phyloP scores from a whole-genome alignment of 2,113 vertebrate species.

The Trinectes maculatus region DNA sequence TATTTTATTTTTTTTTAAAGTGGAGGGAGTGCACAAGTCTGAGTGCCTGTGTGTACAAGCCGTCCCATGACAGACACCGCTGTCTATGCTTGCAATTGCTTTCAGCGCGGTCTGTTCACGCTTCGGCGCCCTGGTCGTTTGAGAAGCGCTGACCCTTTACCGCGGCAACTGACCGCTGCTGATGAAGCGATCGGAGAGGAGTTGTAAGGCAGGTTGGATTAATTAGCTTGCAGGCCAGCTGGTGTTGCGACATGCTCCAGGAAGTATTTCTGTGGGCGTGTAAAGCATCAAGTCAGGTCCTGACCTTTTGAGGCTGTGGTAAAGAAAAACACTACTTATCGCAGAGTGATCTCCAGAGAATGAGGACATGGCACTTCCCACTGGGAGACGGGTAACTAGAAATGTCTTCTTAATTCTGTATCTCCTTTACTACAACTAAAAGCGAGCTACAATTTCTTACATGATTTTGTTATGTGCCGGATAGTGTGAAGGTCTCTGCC shows the following conservation, averaged over 20 bases:
- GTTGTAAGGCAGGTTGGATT: conserved; percentile 73
- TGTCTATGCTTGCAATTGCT: conserved; percentile 46
- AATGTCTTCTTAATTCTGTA: neutral
- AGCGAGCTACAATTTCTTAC: too few relatives aligned
- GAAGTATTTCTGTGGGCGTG: conserved; percentile 53
- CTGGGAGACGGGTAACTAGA: too few relatives aligned
- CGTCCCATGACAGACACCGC: conserved; percentile 23
- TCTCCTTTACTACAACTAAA: too few relatives aligned
- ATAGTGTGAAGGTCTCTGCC: too few relatives aligned
- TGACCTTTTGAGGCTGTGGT: conserved; percentile 60
- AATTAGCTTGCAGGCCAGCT: conserved; percentile 68
- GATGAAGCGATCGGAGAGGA: conserved; percentile 63
- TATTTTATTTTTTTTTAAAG: neutral
- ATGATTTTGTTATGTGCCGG: too few relatives aligned
- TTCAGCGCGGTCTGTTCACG: conserved; percentile 51
- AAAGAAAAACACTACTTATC: conserved; percentile 58
- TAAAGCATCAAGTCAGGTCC: conserved; percentile 52
- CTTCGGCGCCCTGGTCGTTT: conserved; percentile 53
- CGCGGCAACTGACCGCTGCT: conserved; percentile 56
- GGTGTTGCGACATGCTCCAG: conserved; percentile 44
- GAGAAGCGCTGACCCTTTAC: conserved; percentile 73
- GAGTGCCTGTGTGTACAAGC: conserved; percentile 11
- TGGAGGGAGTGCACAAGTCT: neutral
- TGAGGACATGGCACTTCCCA: too few relatives aligned
- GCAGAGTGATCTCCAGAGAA: conserved; percentile 30